A percentile compares a stretch with the other conserved stretches of the same genome.
Conservation (phyloP, 64 coral and sea anemone genomes). For the Actinia equina region DNA sequence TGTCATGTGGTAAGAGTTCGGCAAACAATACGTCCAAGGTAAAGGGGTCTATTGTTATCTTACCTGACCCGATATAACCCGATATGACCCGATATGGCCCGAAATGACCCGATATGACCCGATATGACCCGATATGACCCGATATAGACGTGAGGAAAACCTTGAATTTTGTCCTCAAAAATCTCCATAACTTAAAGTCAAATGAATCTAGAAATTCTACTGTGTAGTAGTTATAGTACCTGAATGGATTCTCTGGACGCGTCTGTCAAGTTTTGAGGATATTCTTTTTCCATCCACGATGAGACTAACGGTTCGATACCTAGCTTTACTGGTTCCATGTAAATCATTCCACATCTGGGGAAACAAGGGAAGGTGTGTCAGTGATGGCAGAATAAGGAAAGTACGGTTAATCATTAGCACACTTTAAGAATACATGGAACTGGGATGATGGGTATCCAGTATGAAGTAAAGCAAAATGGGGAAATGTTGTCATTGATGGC, state of each 20-base stretch:
- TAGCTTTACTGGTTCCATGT: slow-evolving; percentile 87
- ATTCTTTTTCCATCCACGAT: slow-evolving; percentile 87
- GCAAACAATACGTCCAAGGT: no score
- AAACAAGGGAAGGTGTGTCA: background rate
- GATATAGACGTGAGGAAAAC: no score
- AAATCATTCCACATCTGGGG: slow-evolving; percentile 94
- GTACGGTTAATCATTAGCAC: no score
- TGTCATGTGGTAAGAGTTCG: no score
- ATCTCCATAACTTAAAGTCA: background rate
- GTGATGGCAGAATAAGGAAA: background rate
- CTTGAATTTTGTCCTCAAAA: background rate
- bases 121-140: no score
- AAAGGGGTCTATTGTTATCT: no score
- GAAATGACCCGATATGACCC: no score
- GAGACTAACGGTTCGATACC: slow-evolving; percentile 78
- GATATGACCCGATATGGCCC: no score
- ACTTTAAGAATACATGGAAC: background rate
- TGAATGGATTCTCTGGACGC: slow-evolving; percentile 66
- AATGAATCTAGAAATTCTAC: background rate
- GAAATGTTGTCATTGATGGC: no score
- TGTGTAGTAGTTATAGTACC: slow-evolving; percentile 13
- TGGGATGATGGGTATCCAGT: background rate
- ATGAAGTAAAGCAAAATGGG: no score
- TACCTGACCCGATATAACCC: no score
- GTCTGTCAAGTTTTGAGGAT: slow-evolving; percentile 60